Conservation (phyloP, 1,140 invertebrate genomes). For the Sinonovacula constricta region DNA sequence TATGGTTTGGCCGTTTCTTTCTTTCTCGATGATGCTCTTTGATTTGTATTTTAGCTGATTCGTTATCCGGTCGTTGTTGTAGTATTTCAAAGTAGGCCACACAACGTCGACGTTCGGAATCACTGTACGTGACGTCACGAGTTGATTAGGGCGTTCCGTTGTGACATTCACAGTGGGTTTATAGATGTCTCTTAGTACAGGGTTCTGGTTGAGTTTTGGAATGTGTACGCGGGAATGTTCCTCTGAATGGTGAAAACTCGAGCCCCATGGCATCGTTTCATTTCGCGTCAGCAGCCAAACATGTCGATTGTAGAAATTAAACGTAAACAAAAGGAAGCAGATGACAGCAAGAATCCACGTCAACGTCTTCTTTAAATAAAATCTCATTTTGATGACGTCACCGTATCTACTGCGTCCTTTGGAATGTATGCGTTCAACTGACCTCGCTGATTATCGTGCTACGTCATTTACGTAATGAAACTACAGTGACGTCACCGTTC, state of each 20-base stretch:
- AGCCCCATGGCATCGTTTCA: conserved; percentile 14
- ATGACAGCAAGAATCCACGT: conserved; percentile 32
- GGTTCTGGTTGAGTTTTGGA: neutral
- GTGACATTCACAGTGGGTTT: neutral
- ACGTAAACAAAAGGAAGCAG: conserved; percentile 44
- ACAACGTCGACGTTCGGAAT: conserved; percentile 7
- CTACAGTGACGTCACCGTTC: too few relatives aligned
- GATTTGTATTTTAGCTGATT: conserved; percentile 63
- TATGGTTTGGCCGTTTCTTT: conserved; percentile 8
- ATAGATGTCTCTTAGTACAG: neutral
- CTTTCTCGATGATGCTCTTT: conserved; percentile 1
- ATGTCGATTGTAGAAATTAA: conserved; percentile 57
- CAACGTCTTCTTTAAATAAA: conserved; percentile 50
- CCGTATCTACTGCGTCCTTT: too few relatives aligned
- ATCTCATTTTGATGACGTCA: conserved; percentile 49
- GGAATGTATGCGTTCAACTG: too few relatives aligned
- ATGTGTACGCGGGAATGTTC: neutral
- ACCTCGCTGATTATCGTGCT: too few relatives aligned
- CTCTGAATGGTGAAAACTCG: neutral
- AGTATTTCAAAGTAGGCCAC: conserved; percentile 52
- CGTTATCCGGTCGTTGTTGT: conserved; percentile 59
- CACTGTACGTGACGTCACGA: neutral
- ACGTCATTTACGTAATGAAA: too few relatives aligned
- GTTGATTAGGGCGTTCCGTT: neutral
- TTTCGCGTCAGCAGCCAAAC: conserved; percentile 23